Evolutionary conservation across 2,888 invertebrate genomes (phyloP).

Genomic region (Orchesella flavescens): DNA sequence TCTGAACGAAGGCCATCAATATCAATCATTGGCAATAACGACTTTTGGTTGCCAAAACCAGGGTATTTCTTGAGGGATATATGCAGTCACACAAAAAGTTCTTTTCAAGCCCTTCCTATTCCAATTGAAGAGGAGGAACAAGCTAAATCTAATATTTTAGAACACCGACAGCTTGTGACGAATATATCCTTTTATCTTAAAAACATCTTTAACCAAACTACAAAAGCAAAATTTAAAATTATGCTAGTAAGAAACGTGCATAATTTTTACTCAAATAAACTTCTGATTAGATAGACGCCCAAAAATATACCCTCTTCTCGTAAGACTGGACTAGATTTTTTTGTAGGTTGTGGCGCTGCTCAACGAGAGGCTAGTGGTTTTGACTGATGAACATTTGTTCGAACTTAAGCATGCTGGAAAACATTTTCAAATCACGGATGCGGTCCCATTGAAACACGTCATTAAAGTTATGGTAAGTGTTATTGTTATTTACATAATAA

Average conservation of each 20-base stretch:
- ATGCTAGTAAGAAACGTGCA: slow-evolving; percentile 9
- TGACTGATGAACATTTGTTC: slow-evolving; percentile 46
- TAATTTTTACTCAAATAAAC: background rate
- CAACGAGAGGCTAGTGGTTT: slow-evolving; percentile 5
- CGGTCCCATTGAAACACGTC: slow-evolving; percentile 35
- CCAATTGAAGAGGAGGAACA: background rate
- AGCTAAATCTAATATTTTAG: background rate
- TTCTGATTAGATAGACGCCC: too few relatives aligned
- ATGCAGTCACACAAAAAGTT: background rate
- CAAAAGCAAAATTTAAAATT: slow-evolving; percentile 22
- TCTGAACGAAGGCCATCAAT: slow-evolving; percentile 35
- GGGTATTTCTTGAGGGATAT: slow-evolving; percentile 20
- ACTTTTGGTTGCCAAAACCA: slow-evolving; percentile 55
- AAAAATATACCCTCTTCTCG: background rate
- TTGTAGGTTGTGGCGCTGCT: slow-evolving; percentile 31
- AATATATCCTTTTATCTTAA: background rate
- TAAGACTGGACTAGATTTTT: background rate
- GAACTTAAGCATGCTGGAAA: background rate
- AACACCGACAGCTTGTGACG: background rate
- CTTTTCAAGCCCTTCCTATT: background rate
- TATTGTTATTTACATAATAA: background rate
- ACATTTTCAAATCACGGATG: slow-evolving; percentile 23
- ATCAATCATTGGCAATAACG: slow-evolving; percentile 55
- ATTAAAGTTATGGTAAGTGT: slow-evolving; percentile 39
- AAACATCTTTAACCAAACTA: slow-evolving; percentile 30